A percentile compares a stretch with the other conserved stretches of the same genome.
phyloP scores from a whole-genome alignment of 2,113 vertebrate species.

The Aegithalos caudatus region DNA sequence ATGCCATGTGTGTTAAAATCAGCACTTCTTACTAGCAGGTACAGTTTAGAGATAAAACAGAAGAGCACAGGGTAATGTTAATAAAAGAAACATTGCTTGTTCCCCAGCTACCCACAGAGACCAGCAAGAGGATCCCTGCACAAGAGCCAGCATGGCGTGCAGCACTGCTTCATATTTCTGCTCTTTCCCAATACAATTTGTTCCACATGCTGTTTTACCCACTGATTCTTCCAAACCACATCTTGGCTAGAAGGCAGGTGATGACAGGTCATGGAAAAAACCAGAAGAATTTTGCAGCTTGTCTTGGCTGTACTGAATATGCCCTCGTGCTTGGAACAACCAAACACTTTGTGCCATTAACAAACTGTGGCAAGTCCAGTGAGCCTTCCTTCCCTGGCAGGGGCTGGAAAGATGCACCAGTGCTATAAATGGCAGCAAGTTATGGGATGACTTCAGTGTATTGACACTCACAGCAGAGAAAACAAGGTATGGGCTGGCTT shows the following conservation, averaged over 20 bases:
- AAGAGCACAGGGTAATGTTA: not conserved
- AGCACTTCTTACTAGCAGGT: not conserved
- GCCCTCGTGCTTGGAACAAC: not conserved
- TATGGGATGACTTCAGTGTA: not conserved
- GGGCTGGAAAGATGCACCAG: not conserved
- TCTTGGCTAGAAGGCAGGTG: slow-evolving; percentile 38
- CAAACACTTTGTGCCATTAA: not conserved
- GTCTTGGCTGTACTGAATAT: slow-evolving; percentile 37
- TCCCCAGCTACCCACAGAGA: not conserved
- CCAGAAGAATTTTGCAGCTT: slow-evolving; percentile 44
- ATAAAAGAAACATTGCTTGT: not conserved
- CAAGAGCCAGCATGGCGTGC: not conserved
- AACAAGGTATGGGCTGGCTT: not conserved
- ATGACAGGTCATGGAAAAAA: slow-evolving; percentile 45
- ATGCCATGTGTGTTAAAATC: not conserved
- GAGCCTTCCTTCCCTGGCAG: not conserved
- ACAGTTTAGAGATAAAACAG: not conserved
- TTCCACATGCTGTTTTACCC: slow-evolving; percentile 35
- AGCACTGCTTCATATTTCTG: not conserved
- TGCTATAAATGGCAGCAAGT: not conserved
- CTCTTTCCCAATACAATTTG: slow-evolving; percentile 14
- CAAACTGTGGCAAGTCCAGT: not conserved
- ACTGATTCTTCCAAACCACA: not conserved
- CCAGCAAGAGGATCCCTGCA: not conserved
- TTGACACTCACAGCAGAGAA: not conserved